Percentiles rank a stretch among this genome's conserved stretches.
These are phyloP conservation scores for Malurus alboscapulatus DNA, from an alignment of 2,113 vertebrate genomes.

Conservation along the genomic window DNA sequence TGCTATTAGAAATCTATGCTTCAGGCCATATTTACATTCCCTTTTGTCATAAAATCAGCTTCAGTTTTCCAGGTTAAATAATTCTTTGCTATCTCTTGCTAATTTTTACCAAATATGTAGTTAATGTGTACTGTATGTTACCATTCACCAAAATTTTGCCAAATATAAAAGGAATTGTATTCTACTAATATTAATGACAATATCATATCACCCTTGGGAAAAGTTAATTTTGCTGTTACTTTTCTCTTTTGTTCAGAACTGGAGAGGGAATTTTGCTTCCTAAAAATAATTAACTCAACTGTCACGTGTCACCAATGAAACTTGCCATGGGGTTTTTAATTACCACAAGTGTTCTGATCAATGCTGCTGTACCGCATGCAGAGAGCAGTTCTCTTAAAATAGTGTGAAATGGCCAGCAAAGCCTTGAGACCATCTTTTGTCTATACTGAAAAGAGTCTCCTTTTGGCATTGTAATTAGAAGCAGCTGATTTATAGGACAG, in stretches of 20 bases:
- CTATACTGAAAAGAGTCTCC: not conserved
- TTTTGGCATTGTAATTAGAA: not conserved
- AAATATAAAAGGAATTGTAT: not conserved
- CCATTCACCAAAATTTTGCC: not conserved
- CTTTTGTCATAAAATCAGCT: not conserved
- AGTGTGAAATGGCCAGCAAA: not conserved
- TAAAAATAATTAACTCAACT: constrained; percentile 55
- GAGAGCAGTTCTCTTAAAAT: not conserved
- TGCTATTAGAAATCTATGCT: not conserved
- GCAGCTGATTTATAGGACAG: not conserved
- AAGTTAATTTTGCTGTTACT: constrained; percentile 7
- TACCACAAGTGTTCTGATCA: constrained; percentile 31
- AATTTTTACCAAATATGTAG: not conserved
- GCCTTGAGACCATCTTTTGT: not conserved
- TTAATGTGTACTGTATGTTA: not conserved
- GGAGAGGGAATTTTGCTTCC: constrained; percentile 35
- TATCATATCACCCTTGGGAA: not conserved
- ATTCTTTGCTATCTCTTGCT: not conserved
- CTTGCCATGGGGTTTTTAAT: constrained; percentile 46
- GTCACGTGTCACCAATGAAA: constrained; percentile 37
- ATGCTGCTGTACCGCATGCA: not conserved
- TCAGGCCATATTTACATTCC: not conserved
- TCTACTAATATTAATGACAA: not conserved
- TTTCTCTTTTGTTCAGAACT: not conserved
- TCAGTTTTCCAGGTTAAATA: not conserved